Evolutionary conservation across 2,113 vertebrate species (phyloP), one percentile per base, ranked within the genome.

Genomic region (Pterocles gutturalis): DNA sequence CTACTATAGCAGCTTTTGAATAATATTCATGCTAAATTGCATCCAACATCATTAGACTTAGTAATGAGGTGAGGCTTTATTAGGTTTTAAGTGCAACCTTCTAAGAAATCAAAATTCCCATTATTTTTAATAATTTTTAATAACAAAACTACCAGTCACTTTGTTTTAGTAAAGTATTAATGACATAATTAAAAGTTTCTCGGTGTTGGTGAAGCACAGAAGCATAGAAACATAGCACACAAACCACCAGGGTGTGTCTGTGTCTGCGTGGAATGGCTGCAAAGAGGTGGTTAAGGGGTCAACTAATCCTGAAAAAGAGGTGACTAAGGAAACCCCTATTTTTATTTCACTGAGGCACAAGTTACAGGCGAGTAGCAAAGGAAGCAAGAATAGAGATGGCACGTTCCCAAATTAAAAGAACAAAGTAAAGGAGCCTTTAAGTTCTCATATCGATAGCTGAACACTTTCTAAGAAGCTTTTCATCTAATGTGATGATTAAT

Each of bases 81-180:
- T 69, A 34, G 58, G 21, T 66, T 94, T 94, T 86, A 96, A 95
- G 57, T 46, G 22, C 55, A 96, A 45, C 10, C 21, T 94, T 91
- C 90, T 62, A 92, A 70, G 72, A 77, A 88, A 79, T 92, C 46
- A 93, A 46, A 78, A 83, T 76, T 79, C 45, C 64, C 82, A 95
- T 94, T 94, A 84, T 87, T 96, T 97, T 76, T n/a, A 97, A 97
- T 88, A 3, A 71, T 83, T 96, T 95, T 92, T 81, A 86, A 89
- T 76, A 96, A 89, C 61, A 93, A 89, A 93, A 66, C 33, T 25
- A 82, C 31, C 48, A 58, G 12, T 75, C 60, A 87, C n/a, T 48
- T 36, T 91, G 48, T 31, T 95, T 83, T 57, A 93, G 46, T 34
- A 61, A 87, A 90, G 55, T 83, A 93, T 83, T 95, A 95, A 94